These are phyloP conservation scores for Mormyrops attenuatus DNA, from an alignment of 2,797 vertebrate genomes.

Conservation along the genomic window DNA sequence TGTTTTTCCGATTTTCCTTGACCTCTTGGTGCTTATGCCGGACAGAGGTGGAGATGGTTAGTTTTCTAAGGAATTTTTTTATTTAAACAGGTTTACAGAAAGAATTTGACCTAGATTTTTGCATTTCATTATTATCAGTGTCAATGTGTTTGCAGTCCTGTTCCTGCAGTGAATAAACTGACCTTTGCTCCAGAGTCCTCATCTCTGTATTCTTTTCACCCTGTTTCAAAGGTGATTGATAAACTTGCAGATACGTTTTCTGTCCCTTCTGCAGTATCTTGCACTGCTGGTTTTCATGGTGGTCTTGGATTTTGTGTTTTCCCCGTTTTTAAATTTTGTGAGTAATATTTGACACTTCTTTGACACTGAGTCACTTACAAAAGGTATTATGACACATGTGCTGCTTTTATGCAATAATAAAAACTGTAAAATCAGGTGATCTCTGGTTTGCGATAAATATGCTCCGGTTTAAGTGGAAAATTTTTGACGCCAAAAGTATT, in stretches of 20 bases:
- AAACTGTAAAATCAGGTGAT: background rate
- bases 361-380: background rate
- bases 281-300: background rate
- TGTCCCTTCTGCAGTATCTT: background rate
- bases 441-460: background rate
- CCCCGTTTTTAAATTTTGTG: background rate
- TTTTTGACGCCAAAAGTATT: background rate
- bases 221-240: background rate
- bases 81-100: background rate
- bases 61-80: background rate
- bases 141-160: background rate
- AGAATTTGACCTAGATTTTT: background rate
- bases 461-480: background rate
- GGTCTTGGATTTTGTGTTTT: background rate
- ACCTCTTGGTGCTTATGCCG: background rate
- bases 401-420: background rate
- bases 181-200: background rate
- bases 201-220: background rate
- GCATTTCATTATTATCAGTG: background rate
- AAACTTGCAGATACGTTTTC: background rate
- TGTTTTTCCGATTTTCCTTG: background rate
- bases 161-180: background rate
- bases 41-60: background rate
- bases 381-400: background rate
- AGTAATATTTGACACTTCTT: background rate